Evolutionary conservation across 2,797 vertebrate genomes (phyloP).

Genomic region (Myripristis jacobus): DNA sequence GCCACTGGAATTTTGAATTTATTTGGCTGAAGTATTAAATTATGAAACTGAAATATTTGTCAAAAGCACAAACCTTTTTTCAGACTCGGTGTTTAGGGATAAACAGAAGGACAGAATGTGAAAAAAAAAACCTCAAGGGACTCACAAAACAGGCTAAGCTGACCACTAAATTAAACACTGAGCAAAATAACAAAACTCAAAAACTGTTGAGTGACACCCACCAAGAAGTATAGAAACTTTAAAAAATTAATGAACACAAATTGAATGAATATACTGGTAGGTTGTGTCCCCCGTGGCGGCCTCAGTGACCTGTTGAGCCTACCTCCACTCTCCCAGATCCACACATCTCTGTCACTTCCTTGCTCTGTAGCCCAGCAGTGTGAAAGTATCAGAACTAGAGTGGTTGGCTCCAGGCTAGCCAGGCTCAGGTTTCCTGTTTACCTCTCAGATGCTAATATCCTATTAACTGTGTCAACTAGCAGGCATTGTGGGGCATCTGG

Average conservation of each 20-base stretch:
- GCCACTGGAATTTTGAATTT: too few species aligned
- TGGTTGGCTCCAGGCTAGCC: slow-evolving; percentile 33
- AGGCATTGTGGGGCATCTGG: slow-evolving; percentile 61
- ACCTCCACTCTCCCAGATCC: not conserved
- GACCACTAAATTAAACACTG: too few species aligned
- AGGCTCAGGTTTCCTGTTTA: slow-evolving; percentile 64
- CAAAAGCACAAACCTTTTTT: too few species aligned
- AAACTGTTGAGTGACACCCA: too few species aligned
- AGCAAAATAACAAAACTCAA: too few species aligned
- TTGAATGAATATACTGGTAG: not conserved
- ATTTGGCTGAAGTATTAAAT: too few species aligned
- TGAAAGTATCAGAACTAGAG: slow-evolving; percentile 41
- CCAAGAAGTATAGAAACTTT: too few species aligned
- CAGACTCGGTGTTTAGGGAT: too few species aligned
- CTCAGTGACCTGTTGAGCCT: not conserved
- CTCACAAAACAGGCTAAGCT: not conserved
- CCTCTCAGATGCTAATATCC: slow-evolving; percentile 46
- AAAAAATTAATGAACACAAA: not conserved
- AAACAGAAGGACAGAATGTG: too few species aligned
- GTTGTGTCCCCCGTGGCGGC: not conserved
- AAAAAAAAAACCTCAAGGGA: not conserved
- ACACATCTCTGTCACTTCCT: not conserved
- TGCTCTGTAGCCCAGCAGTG: slow-evolving; percentile 15
- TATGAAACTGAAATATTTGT: too few species aligned
- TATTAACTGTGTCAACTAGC: slow-evolving; percentile 64